Evolutionary conservation across 30 jellyfish, hydroid and myxozoan genomes (phyloP), one percentile per base, ranked within the genome.

Genomic region (Mastigias papua): DNA sequence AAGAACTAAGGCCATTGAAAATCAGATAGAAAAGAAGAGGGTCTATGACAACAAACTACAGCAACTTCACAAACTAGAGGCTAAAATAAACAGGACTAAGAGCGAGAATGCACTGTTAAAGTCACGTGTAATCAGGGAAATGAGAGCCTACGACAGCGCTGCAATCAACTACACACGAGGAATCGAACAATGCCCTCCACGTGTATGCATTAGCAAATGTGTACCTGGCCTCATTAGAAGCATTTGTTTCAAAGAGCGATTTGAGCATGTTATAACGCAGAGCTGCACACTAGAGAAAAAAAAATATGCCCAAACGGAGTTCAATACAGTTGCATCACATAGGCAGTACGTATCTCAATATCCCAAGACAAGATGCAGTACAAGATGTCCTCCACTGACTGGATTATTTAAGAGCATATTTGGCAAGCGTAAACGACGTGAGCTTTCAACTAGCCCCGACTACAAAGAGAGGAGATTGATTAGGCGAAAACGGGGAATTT

Each of bases 301-400:
- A 30, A 34, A 7, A 26, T 57, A 16, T 10, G 67, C 60, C 22
- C 57, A 31, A 50, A 57, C 81, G 0, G 92, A 79, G 51, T 57
- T 69, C 32, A 67, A 51, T 60, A 28, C 49, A 31, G 80, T 80
- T 23, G 26, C 90, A 1, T 51, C 78, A 10, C 30, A 57, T 11
- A 74, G 34, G 32, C 62, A 81, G 22, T 89, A 28, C 57, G 57
- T 64, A 21, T 30, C 88, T 7, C 37, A 67, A 48, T 23, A 31
- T 54, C 70, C 78, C 10, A 25, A 72, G n/a, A 19, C 76, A 1
- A 23, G 34, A n/a, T 89, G 97, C 82, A 19, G 42, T 46, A 80
- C 92, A 37, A 73, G 66, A 37, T 89, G 97, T 60, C 97, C 97
- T 2, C 97, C 97, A 17, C 66, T 89, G 30, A 89, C 97, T 25